Conservation (phyloP, 2,888 invertebrate species). For the Himalopsyche japonica region DNA sequence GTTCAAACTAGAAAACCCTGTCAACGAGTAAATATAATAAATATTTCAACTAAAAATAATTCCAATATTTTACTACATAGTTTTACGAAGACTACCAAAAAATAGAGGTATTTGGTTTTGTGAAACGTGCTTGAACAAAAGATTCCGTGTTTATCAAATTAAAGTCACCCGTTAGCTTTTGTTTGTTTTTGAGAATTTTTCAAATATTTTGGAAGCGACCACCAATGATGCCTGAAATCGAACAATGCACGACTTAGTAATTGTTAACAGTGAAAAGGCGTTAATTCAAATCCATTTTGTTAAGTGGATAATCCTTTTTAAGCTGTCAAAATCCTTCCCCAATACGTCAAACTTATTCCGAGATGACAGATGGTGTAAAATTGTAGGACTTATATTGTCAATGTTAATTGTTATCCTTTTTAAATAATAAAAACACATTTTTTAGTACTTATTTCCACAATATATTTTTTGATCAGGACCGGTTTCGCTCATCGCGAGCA, state of each 20-base stretch:
- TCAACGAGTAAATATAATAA: too few species aligned
- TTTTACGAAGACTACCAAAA: not conserved
- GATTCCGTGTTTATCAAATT: not conserved
- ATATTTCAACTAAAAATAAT: too few species aligned
- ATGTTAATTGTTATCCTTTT: too few species aligned
- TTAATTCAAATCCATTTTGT: constrained; percentile 7
- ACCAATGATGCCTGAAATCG: not conserved
- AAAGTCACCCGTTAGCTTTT: not conserved
- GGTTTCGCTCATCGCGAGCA: too few species aligned
- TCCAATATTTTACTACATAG: not conserved
- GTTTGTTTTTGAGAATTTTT: not conserved
- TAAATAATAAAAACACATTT: not conserved
- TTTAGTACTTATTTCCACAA: too few species aligned
- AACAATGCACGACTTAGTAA: not conserved
- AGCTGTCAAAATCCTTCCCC: constrained; percentile 9
- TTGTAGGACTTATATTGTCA: too few species aligned
- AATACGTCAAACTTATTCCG: constrained; percentile 25
- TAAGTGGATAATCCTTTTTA: constrained; percentile 13
- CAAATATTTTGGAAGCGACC: not conserved
- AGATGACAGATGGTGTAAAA: not conserved
- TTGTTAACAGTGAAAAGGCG: not conserved
- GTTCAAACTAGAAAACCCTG: too few species aligned
- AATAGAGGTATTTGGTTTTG: not conserved
- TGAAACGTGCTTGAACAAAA: not conserved
- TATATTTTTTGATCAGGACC: too few species aligned